phyloP scores from a whole-genome alignment of 2,888 invertebrate species.

The Brenthis ino region DNA sequence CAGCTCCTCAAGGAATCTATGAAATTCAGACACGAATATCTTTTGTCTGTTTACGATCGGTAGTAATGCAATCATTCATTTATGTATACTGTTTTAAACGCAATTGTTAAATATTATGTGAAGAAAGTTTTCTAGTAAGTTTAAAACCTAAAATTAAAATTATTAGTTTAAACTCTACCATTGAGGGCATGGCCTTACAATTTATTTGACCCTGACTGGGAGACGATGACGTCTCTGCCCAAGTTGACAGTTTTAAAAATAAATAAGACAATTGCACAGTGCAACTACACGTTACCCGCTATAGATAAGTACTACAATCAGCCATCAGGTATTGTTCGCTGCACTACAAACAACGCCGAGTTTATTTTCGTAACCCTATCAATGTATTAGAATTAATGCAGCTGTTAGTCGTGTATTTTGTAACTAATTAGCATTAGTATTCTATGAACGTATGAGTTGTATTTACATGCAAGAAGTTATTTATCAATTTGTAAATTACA shows the following conservation, averaged over 20 bases:
- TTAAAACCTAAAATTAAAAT: slow-evolving; percentile 8
- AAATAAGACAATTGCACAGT: slow-evolving; percentile 70
- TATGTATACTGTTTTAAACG: too few species aligned
- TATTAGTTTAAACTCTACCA: slow-evolving; percentile 8
- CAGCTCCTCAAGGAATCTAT: slow-evolving; percentile 39
- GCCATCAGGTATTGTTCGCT: slow-evolving; percentile 55
- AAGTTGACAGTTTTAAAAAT: slow-evolving; percentile 64
- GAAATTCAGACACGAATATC: slow-evolving; percentile 25
- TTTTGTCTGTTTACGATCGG: slow-evolving; percentile 8
- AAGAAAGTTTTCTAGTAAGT: too few species aligned
- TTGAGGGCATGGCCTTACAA: slow-evolving; percentile 41
- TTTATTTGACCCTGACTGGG: slow-evolving; percentile 45
- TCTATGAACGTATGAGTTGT: neutral
- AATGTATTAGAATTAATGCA: slow-evolving; percentile 23
- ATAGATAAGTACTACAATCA: slow-evolving; percentile 49
- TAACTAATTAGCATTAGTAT: slow-evolving; percentile 20
- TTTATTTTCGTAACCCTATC: slow-evolving; percentile 35
- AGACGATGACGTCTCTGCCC: slow-evolving; percentile 43
- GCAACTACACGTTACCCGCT: slow-evolving; percentile 49
- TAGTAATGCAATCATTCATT: neutral
- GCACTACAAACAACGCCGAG: slow-evolving; percentile 34
- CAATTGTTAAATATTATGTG: neutral
- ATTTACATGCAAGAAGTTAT: neutral
- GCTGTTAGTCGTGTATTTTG: slow-evolving; percentile 21
- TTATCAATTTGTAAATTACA: neutral